phyloP scores from a whole-genome alignment of 2,797 vertebrate genomes.

The Lagocephalus sceleratus region DNA sequence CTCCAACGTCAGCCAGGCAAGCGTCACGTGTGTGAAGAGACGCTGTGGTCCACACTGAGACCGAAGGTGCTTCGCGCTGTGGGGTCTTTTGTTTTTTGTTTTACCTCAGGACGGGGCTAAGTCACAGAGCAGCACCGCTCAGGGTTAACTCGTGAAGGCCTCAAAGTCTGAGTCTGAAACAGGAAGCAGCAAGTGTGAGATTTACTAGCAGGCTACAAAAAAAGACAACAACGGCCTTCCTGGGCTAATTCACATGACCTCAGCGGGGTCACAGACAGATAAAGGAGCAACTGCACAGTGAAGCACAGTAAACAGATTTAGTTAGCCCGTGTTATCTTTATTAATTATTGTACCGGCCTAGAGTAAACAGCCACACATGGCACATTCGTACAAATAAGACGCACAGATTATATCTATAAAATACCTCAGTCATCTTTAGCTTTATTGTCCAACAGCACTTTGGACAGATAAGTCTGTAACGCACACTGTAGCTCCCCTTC shows the following conservation, averaged over 20 bases:
- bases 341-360: slow-evolving; percentile 42
- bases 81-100: too few relatives aligned
- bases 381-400: slow-evolving; percentile 42
- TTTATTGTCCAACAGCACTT: slow-evolving; percentile 10
- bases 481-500: not conserved
- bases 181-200: slow-evolving; percentile 70
- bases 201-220: slow-evolving; percentile 14
- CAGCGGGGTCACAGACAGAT: too few relatives aligned
- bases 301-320: slow-evolving; percentile 1
- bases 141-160: slow-evolving; percentile 80
- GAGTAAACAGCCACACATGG: slow-evolving; percentile 35
- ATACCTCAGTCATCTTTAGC: slow-evolving; percentile 1
- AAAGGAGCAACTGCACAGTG: too few relatives aligned
- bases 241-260: too few relatives aligned
- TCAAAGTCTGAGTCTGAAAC: slow-evolving; percentile 85
- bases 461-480: slow-evolving; percentile 4
- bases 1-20: slow-evolving; percentile 16
- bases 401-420: slow-evolving; percentile 13
- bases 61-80: slow-evolving; percentile 36
- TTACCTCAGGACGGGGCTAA: slow-evolving; percentile 69
- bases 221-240: not conserved
- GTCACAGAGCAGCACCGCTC: slow-evolving; percentile 61
- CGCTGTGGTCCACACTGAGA: too few relatives aligned
- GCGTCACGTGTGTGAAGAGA: too few relatives aligned
- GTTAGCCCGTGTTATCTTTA: slow-evolving; percentile 39